These are phyloP conservation scores for Papilio machaon DNA, from an alignment of 1,140 invertebrate genomes.

Conservation along the genomic window DNA sequence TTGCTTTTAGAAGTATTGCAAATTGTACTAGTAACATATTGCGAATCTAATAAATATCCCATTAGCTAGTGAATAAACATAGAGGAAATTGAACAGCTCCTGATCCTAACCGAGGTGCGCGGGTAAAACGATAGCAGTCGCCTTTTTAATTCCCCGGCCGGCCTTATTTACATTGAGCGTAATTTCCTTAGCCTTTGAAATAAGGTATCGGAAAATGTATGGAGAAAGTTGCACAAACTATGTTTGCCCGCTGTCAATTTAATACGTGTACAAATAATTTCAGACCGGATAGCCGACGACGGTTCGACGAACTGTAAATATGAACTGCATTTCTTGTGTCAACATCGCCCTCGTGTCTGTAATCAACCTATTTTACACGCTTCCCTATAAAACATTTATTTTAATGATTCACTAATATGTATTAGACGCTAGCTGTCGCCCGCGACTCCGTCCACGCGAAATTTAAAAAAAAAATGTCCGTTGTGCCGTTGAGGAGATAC, in stretches of 20 bases:
- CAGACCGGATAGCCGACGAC: constrained; percentile 28
- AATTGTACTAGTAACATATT: neutral
- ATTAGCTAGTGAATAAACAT: constrained; percentile 26
- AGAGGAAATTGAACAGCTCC: constrained; percentile 6
- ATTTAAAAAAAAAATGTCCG: too few relatives aligned
- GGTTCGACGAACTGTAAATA: constrained; percentile 40
- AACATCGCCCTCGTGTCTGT: constrained; percentile 28
- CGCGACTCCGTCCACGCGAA: too few relatives aligned
- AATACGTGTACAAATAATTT: constrained; percentile 39
- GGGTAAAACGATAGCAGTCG: constrained; percentile 30
- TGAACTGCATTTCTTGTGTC: constrained; percentile 40
- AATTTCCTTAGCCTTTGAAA: constrained; percentile 34
- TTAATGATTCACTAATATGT: neutral
- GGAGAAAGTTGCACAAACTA: constrained; percentile 14
- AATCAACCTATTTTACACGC: constrained; percentile 35
- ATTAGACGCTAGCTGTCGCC: neutral
- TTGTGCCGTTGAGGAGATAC: too few relatives aligned
- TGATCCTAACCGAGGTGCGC: constrained; percentile 20
- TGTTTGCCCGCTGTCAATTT: constrained; percentile 33
- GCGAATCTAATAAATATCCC: neutral
- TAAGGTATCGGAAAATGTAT: constrained; percentile 25
- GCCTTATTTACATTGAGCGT: constrained; percentile 32
- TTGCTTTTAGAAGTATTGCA: neutral
- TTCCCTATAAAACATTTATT: constrained; percentile 14
- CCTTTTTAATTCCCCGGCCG: constrained; percentile 34